Percentiles rank a stretch among this genome's conserved stretches.
These are phyloP conservation scores for Glyphotaelius pellucidus DNA, from an alignment of 2,888 invertebrate species.

Conservation along the genomic window DNA sequence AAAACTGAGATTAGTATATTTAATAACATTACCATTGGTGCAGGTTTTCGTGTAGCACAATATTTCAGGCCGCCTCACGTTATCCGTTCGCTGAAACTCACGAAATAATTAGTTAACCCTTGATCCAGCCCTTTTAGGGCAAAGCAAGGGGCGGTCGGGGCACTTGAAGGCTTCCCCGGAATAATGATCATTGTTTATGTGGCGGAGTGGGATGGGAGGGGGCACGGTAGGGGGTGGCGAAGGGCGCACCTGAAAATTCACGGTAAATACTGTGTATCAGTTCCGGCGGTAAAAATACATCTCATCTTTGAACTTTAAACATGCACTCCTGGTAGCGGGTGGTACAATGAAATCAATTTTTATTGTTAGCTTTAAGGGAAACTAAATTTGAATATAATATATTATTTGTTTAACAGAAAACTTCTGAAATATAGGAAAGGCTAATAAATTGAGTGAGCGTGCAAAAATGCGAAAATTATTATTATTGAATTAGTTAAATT, in stretches of 20 bases:
- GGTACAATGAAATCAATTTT: neutral
- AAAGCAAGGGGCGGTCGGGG: slow-evolving; percentile 50
- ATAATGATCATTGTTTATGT: slow-evolving; percentile 66
- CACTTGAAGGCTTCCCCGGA: slow-evolving; percentile 65
- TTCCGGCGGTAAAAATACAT: slow-evolving; percentile 48
- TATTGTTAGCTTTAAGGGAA: neutral
- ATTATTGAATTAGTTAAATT: too few species aligned
- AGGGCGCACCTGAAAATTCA: slow-evolving; percentile 44
- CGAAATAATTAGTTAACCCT: neutral
- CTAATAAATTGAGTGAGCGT: neutral
- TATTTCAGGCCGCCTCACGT: neutral
- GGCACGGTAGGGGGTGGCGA: slow-evolving; percentile 26
- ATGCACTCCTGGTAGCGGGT: slow-evolving; percentile 9
- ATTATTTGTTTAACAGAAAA: neutral
- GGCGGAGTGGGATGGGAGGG: slow-evolving; percentile 48
- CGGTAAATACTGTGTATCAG: slow-evolving; percentile 56
- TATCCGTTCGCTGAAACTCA: neutral
- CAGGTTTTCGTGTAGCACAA: neutral
- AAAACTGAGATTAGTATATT: too few species aligned
- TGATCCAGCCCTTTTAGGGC: slow-evolving; percentile 32
- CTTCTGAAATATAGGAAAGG: neutral
- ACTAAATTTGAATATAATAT: neutral
- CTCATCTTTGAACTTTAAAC: neutral
- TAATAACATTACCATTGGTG: too few species aligned
- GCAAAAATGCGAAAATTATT: too few species aligned